These are phyloP conservation scores for Crambe crambe DNA, from an alignment of 37 sponge, comb jelly and placozoan species.

Conservation along the genomic window DNA sequence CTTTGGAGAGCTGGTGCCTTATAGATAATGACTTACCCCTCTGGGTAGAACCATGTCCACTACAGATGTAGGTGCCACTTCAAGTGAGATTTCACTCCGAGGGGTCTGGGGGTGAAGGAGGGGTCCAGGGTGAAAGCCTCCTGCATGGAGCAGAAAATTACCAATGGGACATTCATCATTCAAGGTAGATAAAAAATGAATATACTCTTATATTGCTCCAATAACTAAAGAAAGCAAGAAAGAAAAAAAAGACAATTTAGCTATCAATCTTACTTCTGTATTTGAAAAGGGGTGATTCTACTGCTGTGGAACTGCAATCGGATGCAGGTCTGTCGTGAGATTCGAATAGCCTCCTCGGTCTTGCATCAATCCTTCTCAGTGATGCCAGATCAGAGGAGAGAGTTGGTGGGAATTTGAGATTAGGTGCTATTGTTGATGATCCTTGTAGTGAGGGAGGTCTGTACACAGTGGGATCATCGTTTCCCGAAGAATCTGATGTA, in stretches of 20 bases:
- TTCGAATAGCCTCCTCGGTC: background rate
- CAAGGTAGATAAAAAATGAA: too few species aligned
- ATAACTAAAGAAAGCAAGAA: too few species aligned
- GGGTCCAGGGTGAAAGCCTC: background rate
- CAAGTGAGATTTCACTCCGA: slow-evolving; percentile 30
- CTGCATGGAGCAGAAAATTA: background rate
- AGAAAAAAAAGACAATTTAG: too few species aligned
- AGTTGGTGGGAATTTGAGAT: background rate
- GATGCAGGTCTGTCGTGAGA: background rate
- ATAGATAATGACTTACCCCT: slow-evolving; percentile 3
- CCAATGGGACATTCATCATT: too few species aligned
- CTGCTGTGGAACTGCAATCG: background rate
- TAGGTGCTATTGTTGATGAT: background rate
- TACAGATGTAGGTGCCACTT: background rate
- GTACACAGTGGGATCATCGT: background rate
- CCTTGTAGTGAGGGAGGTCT: too few species aligned
- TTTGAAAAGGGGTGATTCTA: background rate
- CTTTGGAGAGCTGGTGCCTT: too few species aligned
- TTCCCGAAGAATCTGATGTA: background rate
- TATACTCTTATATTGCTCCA: too few species aligned
- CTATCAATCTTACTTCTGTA: too few species aligned
- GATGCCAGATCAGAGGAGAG: background rate
- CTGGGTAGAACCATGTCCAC: slow-evolving; percentile 41
- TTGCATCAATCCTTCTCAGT: background rate
- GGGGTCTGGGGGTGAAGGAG: slow-evolving; percentile 27